Evolutionary conservation across 2,888 invertebrate genomes (phyloP).

Genomic region (Hydrotaea diabolus): DNA sequence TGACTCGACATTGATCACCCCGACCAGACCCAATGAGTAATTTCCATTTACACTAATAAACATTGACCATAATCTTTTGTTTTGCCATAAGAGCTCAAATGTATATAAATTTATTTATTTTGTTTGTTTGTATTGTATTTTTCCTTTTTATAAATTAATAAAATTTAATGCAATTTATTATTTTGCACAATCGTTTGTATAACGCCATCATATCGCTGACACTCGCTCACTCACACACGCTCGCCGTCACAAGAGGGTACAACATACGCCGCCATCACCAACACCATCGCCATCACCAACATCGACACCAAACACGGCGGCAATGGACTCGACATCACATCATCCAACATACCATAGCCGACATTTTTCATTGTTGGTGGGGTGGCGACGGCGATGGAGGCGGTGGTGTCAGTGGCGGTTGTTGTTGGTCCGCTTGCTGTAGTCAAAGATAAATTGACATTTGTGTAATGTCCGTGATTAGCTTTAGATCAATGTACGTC

Average conservation of each 20-base stretch:
- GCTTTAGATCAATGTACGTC: constrained; percentile 64
- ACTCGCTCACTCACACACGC: not conserved
- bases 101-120: constrained; percentile 45
- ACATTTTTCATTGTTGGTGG: constrained; percentile 13
- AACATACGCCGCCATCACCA: constrained; percentile 2
- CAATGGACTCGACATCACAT: not conserved
- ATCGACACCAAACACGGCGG: not conserved
- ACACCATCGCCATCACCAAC: not conserved
- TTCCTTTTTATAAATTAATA: constrained; percentile 59
- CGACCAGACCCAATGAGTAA: constrained; percentile 56
- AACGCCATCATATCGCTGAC: constrained; percentile 26
- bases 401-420: not conserved
- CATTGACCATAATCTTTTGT: constrained; percentile 57
- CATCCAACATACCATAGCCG: not conserved
- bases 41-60: constrained; percentile 62
- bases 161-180: constrained; percentile 60
- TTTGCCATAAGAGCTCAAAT: constrained; percentile 43
- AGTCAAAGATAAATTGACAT: constrained; percentile 62
- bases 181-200: constrained; percentile 49
- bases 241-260: not conserved
- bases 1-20: constrained; percentile 45
- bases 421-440: constrained; percentile 30
- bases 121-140: constrained; percentile 22
- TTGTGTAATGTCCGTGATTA: constrained; percentile 64
- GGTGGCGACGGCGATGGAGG: constrained; percentile 14